Evolutionary conservation across 1,140 invertebrate genomes (phyloP), one percentile per base, ranked within the genome.

Genomic region (Mercenaria mercenaria): DNA sequence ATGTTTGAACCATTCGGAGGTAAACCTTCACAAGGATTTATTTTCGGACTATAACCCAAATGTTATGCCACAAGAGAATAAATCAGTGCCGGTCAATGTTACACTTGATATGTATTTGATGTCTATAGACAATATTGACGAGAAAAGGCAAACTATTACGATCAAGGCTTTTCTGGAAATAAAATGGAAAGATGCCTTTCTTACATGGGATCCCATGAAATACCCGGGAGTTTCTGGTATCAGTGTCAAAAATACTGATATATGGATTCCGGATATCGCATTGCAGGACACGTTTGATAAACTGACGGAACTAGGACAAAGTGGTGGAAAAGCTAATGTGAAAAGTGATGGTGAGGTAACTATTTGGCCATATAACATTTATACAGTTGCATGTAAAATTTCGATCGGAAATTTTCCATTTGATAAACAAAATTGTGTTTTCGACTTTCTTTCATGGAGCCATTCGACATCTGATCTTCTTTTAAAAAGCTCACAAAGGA

Each of bases 381-480:
- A 80, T 47, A 81, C 59, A 29, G 86, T 69, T 8, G 23, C 74
- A 10, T 99, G 99, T 50, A 72, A 77, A 50, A 88, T 93, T 80
- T 98, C 99, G 94, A 99, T 99, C 50, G 64, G 50, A 13, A 83
- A 91, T 18, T 93, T 87, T 76, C 93, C 98, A 0, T 99, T 99
- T 95, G 99, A 99, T 96, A 88, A 98, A 96, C 98, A 99, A 95
- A 98, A 98, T 39, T 99, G 99, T 96, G 98, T 98, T 96, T 98
- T 99, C 98, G 99, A 99, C 96, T 99, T 99, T 93, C 98, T 98
- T 2, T 98, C 98, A 0, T 99, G 99, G 99, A 99, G 98, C 0
- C 99, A 99, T 95, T 29, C 47, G 11, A 43, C 37, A 18, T 59
- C 47, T 2, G 81, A 80, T 50, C 43, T 91, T 8, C 37, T 41